A percentile compares a stretch with the other conserved stretches of the same genome.
phyloP scores from a whole-genome alignment of 2,888 invertebrate species.

The Xanthia icteritia region DNA sequence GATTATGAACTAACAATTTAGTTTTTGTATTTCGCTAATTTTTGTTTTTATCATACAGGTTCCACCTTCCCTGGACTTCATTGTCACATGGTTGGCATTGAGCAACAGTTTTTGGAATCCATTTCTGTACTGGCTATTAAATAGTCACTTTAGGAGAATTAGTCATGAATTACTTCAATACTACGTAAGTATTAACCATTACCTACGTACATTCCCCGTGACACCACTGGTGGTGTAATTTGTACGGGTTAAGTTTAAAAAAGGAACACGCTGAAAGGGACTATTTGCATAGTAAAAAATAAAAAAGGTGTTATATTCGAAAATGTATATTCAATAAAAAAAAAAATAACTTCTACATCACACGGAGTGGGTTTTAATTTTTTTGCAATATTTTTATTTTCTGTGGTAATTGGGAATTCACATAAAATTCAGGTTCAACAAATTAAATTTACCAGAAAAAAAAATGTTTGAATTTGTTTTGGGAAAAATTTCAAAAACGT shows the following conservation, averaged over 20 bases:
- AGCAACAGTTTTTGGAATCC: conserved; percentile 98
- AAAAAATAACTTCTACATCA: too few relatives aligned
- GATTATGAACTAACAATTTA: too few relatives aligned
- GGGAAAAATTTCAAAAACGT: background rate
- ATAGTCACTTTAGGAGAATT: conserved; percentile 95
- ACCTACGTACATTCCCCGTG: too few relatives aligned
- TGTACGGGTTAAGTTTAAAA: too few relatives aligned
- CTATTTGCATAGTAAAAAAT: too few relatives aligned
- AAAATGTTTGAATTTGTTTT: background rate
- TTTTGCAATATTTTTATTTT: background rate
- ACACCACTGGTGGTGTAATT: too few relatives aligned
- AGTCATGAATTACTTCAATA: conserved; percentile 94
- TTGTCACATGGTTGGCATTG: conserved; percentile 96
- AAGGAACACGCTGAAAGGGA: too few relatives aligned
- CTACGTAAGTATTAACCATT: conserved; percentile 90
- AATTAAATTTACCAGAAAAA: background rate
- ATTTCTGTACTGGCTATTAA: conserved; percentile 96
- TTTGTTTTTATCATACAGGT: conserved; percentile 86
- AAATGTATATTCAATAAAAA: too few relatives aligned
- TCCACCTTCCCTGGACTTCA: conserved; percentile 95
- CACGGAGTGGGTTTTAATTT: too few relatives aligned
- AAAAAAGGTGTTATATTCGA: too few relatives aligned
- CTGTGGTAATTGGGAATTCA: background rate
- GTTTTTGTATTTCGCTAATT: background rate
- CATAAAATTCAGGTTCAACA: background rate